A percentile compares a stretch with the other conserved stretches of the same genome.
These are phyloP conservation scores for Montipora capitata DNA, from an alignment of 92 coral and sea anemone genomes.

Conservation along the genomic window DNA sequence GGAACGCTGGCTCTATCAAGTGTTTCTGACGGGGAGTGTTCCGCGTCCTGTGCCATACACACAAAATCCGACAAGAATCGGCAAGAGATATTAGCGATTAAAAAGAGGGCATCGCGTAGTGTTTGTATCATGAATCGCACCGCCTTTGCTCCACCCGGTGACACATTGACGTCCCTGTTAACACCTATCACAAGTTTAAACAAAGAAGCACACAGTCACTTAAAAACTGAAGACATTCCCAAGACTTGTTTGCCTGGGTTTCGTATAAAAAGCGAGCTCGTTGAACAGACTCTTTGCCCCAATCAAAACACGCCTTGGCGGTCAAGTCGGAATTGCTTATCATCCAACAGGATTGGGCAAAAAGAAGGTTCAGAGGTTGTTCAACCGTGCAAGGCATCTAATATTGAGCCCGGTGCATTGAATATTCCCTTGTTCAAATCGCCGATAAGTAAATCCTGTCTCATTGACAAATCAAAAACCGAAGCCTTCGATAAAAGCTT, in stretches of 20 bases:
- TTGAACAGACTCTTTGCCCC: conserved; percentile 42
- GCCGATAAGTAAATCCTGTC: neutral
- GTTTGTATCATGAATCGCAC: neutral
- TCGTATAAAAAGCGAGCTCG: conserved; percentile 65
- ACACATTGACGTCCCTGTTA: neutral
- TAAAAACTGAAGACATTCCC: neutral
- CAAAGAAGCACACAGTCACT: neutral
- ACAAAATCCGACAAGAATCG: neutral
- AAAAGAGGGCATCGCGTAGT: conserved; percentile 3
- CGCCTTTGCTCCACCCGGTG: neutral
- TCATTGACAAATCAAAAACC: neutral
- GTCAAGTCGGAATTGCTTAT: neutral
- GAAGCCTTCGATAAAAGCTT: neutral
- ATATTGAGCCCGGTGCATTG: conserved; percentile 20
- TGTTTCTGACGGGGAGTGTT: neutral
- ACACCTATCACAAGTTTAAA: conserved; percentile 33
- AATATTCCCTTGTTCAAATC: conserved; percentile 3
- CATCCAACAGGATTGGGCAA: neutral
- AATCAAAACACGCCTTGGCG: neutral
- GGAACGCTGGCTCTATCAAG: neutral
- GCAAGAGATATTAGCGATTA: neutral
- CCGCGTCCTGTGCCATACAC: neutral
- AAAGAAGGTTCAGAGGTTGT: neutral
- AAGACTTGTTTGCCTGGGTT: conserved; percentile 13
- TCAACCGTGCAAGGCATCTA: conserved; percentile 29